Evolutionary conservation across 1,140 invertebrate species (phyloP).

Genomic region (Eueides isabella): DNA sequence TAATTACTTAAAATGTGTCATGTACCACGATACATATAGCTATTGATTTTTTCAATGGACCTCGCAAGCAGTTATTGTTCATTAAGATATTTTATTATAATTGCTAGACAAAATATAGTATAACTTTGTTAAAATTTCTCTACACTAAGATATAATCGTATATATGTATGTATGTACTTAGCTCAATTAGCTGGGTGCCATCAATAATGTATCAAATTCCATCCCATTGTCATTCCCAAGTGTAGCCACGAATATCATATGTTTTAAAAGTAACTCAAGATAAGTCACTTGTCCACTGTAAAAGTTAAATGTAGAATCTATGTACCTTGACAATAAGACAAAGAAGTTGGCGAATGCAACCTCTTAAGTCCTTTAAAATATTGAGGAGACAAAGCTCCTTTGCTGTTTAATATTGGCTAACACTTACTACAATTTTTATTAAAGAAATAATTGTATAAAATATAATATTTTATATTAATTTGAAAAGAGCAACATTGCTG

Average conservation of each 20-base stretch:
- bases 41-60: no score
- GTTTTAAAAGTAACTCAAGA: not conserved
- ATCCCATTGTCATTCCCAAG: not conserved
- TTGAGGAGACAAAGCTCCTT: not conserved
- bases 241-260: not conserved
- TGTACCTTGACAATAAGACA: not conserved
- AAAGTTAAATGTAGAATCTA: slow-evolving; percentile 6
- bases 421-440: not conserved
- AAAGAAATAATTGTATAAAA: not conserved
- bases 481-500: not conserved
- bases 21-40: no score
- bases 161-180: no score
- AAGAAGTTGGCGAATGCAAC: not conserved
- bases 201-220: not conserved
- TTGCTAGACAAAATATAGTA: no score
- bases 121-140: no score
- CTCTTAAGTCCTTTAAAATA: not conserved
- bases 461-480: no score
- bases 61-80: no score
- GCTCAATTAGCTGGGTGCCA: no score
- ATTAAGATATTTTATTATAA: no score
- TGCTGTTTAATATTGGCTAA: not conserved
- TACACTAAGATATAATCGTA: no score
- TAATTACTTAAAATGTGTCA: no score
- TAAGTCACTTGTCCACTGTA: not conserved